phyloP scores from a whole-genome alignment of 2,797 vertebrate genomes.

The Sebastes melanostomus region DNA sequence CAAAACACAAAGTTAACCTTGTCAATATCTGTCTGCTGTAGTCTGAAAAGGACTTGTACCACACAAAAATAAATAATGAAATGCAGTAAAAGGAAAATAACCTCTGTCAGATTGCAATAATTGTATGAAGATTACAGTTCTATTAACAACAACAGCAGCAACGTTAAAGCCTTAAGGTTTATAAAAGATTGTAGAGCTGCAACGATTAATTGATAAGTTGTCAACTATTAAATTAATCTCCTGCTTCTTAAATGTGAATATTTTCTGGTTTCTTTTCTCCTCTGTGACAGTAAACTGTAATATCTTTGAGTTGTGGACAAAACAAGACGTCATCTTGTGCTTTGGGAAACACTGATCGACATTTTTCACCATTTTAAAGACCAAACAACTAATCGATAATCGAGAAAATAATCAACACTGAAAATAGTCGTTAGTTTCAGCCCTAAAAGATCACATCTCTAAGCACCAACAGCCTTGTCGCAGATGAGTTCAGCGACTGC shows the following conservation, averaged over 20 bases:
- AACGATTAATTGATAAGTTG: too few species aligned
- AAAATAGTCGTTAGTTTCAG: too few species aligned
- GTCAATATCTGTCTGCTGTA: background rate
- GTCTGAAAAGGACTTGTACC: background rate
- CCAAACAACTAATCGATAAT: too few species aligned
- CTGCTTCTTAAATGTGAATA: too few species aligned
- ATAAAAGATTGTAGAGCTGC: background rate
- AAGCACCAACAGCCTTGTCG: background rate
- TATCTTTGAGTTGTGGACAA: too few species aligned
- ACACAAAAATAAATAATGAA: background rate
- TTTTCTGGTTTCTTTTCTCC: too few species aligned
- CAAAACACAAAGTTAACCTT: slow-evolving; percentile 27
- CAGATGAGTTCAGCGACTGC: slow-evolving; percentile 20
- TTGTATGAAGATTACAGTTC: background rate
- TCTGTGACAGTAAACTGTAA: too few species aligned
- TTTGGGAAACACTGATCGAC: too few species aligned
- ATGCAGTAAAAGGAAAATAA: background rate
- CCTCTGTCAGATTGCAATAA: background rate
- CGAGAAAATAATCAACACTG: too few species aligned
- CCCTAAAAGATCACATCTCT: background rate
- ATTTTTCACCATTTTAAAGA: too few species aligned
- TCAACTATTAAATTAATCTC: too few species aligned
- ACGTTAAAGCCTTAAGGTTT: background rate
- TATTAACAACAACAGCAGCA: background rate
- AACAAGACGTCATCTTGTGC: too few species aligned